Evolutionary conservation across 2,888 invertebrate genomes (phyloP).

Genomic region (Heliconius ethilla): DNA sequence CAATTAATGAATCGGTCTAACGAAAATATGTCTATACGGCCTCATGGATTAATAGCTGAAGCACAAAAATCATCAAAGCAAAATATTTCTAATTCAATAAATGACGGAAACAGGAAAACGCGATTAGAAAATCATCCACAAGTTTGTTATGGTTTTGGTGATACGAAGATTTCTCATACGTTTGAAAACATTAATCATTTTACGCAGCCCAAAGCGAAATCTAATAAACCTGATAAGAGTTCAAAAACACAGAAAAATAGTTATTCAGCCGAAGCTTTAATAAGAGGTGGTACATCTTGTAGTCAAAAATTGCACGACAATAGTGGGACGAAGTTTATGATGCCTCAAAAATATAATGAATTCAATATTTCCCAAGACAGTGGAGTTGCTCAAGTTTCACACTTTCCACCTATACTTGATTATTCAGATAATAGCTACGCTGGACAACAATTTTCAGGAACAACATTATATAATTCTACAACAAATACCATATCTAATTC

Average conservation of each 20-base stretch:
- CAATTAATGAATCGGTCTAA: constrained; percentile 76
- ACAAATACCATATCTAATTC: constrained; percentile 76
- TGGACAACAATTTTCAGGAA: constrained; percentile 73
- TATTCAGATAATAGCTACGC: constrained; percentile 72
- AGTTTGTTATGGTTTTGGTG: constrained; percentile 69
- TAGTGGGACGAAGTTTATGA: constrained; percentile 62
- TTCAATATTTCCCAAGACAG: constrained; percentile 66
- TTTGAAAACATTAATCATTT: constrained; percentile 67
- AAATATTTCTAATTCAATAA: constrained; percentile 58
- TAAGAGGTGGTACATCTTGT: constrained; percentile 66
- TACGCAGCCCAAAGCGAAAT: constrained; percentile 63
- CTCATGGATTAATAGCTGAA: constrained; percentile 62
- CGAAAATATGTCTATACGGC: constrained; percentile 66
- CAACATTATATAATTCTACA: constrained; percentile 72
- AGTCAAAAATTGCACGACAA: constrained; percentile 68
- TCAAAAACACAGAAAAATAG: constrained; percentile 71
- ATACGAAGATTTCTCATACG: constrained; percentile 61
- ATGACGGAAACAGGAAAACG: constrained; percentile 65
- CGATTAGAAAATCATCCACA: constrained; percentile 67
- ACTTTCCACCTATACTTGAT: constrained; percentile 74
- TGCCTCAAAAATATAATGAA: constrained; percentile 70
- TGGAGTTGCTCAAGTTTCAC: constrained; percentile 75
- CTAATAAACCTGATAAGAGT: constrained; percentile 63
- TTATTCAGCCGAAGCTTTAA: constrained; percentile 74
- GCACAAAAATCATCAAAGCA: constrained; percentile 64